These are phyloP conservation scores for Phacellophora camtschatica DNA, from an alignment of 30 jellyfish, hydroid and myxozoan genomes.

Conservation along the genomic window DNA sequence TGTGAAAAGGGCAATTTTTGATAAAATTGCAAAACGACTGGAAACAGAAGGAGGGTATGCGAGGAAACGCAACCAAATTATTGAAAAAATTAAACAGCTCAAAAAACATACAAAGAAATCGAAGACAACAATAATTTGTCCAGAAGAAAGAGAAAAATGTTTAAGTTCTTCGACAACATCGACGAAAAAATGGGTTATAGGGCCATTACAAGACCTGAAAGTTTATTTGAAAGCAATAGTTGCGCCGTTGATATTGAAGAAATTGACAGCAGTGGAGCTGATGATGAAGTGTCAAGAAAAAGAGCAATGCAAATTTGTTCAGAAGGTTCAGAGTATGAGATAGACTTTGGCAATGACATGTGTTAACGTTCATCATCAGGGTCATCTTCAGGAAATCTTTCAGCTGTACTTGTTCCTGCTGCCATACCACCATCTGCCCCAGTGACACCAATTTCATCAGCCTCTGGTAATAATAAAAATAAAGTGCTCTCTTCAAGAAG, in stretches of 20 bases:
- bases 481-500: not conserved
- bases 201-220: slow-evolving; percentile 10
- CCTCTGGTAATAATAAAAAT: not conserved
- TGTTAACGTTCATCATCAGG: too few species aligned
- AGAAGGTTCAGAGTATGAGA: too few species aligned
- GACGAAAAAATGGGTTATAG: slow-evolving; percentile 34
- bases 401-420: too few species aligned
- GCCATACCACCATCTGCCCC: too few species aligned
- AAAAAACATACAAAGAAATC: slow-evolving; percentile 7
- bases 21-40: not conserved
- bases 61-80: not conserved
- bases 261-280: not conserved
- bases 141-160: slow-evolving; percentile 21
- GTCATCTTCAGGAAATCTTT: too few species aligned
- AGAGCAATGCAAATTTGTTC: not conserved
- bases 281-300: not conserved
- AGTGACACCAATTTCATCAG: too few species aligned
- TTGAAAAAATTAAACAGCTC: slow-evolving; percentile 19
- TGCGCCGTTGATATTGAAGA: not conserved
- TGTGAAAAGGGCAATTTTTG: too few species aligned
- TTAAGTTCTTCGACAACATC: not conserved
- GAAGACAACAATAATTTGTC: slow-evolving; percentile 27
- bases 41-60: not conserved
- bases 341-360: too few species aligned
- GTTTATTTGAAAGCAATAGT: not conserved